Percentiles rank a stretch among this genome's conserved stretches.
Evolutionary conservation across 2,113 vertebrate species (phyloP).

Genomic region (Scophthalmus maximus): DNA sequence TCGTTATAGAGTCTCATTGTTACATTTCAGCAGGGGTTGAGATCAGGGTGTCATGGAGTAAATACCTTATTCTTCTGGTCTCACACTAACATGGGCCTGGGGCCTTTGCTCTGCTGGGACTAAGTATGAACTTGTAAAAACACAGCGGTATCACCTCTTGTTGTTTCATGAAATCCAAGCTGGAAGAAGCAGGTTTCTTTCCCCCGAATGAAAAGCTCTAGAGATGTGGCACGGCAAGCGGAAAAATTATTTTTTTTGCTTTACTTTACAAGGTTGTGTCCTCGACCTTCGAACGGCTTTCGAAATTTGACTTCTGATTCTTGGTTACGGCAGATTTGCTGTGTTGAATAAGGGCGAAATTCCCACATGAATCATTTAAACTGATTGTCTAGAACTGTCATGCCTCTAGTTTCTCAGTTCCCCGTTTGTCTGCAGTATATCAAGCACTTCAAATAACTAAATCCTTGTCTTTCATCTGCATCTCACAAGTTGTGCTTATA

Average conservation of each 20-base stretch:
- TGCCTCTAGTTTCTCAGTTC: too few relatives aligned
- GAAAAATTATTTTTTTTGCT: constrained; percentile 43
- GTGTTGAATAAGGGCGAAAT: constrained; percentile 7
- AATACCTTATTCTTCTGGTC: constrained; percentile 1
- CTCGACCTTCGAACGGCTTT: constrained; percentile 29
- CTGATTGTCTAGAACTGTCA: too few relatives aligned
- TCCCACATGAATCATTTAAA: neutral
- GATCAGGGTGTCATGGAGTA: constrained; percentile 23
- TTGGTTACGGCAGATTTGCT: constrained; percentile 2
- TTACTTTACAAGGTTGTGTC: constrained; percentile 34
- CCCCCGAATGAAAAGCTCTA: constrained; percentile 40
- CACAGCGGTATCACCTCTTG: constrained; percentile 40
- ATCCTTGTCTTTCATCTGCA: neutral
- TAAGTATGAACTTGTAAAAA: constrained; percentile 38
- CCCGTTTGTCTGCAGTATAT: too few relatives aligned
- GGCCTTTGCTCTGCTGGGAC: neutral
- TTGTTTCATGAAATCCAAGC: constrained; percentile 61
- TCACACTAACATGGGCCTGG: neutral
- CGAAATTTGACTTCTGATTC: constrained; percentile 37
- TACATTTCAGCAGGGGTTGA: constrained; percentile 14
- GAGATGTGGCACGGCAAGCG: constrained; percentile 37
- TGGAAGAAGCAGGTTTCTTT: constrained; percentile 30
- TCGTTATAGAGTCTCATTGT: constrained; percentile 24
- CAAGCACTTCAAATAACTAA: neutral
- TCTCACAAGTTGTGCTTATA: neutral